These are phyloP conservation scores for Tokudaia muenninki DNA, from an alignment of 2,797 vertebrate species.

Conservation along the genomic window DNA sequence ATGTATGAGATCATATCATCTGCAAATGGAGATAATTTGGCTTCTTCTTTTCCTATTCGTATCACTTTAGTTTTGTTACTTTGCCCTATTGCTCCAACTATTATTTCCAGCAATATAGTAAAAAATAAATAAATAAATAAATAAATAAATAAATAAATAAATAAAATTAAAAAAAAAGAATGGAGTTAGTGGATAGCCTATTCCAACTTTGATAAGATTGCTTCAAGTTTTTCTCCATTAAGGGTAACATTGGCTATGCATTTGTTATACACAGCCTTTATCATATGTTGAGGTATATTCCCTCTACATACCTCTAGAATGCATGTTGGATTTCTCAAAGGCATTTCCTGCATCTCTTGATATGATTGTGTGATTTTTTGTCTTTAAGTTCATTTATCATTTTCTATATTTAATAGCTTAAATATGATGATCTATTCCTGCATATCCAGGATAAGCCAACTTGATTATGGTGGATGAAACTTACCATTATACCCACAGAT, in stretches of 20 bases:
- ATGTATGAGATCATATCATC: neutral
- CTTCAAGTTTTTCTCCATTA: no score
- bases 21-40: no score
- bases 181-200: neutral
- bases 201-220: no score
- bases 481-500: neutral
- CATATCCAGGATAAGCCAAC: neutral
- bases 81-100: neutral
- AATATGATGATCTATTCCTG: neutral
- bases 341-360: neutral
- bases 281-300: neutral
- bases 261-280: neutral
- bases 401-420: neutral
- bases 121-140: no score
- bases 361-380: neutral
- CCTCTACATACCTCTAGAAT: neutral
- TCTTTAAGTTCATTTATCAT: neutral
- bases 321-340: neutral
- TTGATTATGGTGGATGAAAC: neutral
- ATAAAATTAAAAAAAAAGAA: neutral
- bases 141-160: no score
- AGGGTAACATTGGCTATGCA: no score
- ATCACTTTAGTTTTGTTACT: neutral
- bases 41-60: neutral
- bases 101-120: neutral